Percentiles rank a stretch among this genome's conserved stretches.
These are phyloP conservation scores for Epinephelus malabaricus DNA, from an alignment of 2,797 vertebrate genomes.

Conservation along the genomic window DNA sequence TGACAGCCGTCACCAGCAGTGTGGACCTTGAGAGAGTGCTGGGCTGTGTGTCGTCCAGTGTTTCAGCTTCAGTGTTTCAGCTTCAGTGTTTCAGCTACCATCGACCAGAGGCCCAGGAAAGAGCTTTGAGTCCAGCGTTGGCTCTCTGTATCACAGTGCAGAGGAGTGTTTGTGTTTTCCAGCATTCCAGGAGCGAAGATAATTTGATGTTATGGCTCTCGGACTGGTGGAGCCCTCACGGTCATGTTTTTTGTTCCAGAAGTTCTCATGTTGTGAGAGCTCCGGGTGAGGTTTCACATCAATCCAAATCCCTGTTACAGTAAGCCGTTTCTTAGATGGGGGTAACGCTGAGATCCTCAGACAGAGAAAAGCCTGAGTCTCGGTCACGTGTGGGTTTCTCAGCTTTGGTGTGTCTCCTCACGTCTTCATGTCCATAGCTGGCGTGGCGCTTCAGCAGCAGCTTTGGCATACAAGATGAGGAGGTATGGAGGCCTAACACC, in stretches of 20 bases:
- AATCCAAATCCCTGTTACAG: conserved; percentile 18
- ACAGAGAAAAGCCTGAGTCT: conserved; percentile 94
- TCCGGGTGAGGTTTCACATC: background rate
- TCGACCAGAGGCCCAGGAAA: conserved; percentile 25
- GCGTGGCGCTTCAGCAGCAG: conserved; percentile 87
- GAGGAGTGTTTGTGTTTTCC: conserved; percentile 64
- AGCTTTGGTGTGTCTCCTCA: conserved; percentile 86
- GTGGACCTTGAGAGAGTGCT: conserved; percentile 13
- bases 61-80: conserved; percentile 67
- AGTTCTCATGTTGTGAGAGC: conserved; percentile 21
- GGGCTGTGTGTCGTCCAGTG: conserved; percentile 24
- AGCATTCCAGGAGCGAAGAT: conserved; percentile 67
- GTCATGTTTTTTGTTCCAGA: conserved; percentile 27
- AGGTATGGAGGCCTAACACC: conserved; percentile 60
- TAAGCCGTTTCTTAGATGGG: conserved; percentile 75
- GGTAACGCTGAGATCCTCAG: conserved; percentile 92
- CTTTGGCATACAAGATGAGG: conserved; percentile 78
- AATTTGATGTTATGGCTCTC: conserved; percentile 27
- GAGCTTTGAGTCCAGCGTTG: conserved; percentile 39
- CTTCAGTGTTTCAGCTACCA: conserved; percentile 31
- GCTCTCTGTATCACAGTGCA: conserved; percentile 59
- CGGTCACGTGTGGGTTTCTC: conserved; percentile 89
- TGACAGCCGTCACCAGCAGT: conserved; percentile 33
- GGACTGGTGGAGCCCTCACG: conserved; percentile 2
- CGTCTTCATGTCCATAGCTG: conserved; percentile 88